Percentiles rank a stretch among this genome's conserved stretches.
phyloP scores from a whole-genome alignment of 1,140 invertebrate species.

The Papilio aristodemus region DNA sequence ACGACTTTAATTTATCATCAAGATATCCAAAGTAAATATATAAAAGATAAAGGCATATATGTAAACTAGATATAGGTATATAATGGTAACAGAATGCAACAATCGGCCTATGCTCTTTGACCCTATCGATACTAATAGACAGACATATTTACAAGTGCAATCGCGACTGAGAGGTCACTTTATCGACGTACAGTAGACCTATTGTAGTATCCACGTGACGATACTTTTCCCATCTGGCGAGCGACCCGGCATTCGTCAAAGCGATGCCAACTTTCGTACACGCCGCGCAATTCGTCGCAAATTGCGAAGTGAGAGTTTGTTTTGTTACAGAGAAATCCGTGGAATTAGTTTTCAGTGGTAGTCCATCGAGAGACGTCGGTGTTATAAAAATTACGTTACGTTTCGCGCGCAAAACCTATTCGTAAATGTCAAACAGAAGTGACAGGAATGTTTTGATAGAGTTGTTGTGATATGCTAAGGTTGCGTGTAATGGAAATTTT shows the following conservation, averaged over 20 bases:
- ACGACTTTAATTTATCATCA: neutral
- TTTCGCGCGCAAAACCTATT: conserved; percentile 19
- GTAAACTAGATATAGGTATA: neutral
- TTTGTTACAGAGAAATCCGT: neutral
- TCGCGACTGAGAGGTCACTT: conserved; percentile 37
- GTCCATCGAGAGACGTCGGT: neutral
- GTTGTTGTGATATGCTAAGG: conserved; percentile 43
- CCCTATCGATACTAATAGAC: conserved; percentile 18
- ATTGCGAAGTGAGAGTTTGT: neutral
- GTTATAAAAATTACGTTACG: conserved; percentile 5
- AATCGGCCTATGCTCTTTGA: conserved; percentile 22
- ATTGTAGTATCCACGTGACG: conserved; percentile 58
- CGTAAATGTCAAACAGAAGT: conserved; percentile 7
- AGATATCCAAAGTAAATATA: neutral
- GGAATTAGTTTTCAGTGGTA: conserved; percentile 11
- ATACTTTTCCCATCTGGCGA: conserved; percentile 48
- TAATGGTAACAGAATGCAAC: neutral
- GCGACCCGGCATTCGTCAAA: conserved; percentile 50
- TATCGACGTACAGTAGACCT: conserved; percentile 43
- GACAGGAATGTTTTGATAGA: neutral
- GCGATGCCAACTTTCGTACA: conserved; percentile 59
- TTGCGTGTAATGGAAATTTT: conserved; percentile 49
- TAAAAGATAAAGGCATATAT: neutral
- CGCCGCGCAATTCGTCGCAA: conserved; percentile 36
- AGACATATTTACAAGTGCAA: conserved; percentile 20